Conservation (phyloP, 2,113 vertebrate genomes). For the Amia ocellicauda region DNA sequence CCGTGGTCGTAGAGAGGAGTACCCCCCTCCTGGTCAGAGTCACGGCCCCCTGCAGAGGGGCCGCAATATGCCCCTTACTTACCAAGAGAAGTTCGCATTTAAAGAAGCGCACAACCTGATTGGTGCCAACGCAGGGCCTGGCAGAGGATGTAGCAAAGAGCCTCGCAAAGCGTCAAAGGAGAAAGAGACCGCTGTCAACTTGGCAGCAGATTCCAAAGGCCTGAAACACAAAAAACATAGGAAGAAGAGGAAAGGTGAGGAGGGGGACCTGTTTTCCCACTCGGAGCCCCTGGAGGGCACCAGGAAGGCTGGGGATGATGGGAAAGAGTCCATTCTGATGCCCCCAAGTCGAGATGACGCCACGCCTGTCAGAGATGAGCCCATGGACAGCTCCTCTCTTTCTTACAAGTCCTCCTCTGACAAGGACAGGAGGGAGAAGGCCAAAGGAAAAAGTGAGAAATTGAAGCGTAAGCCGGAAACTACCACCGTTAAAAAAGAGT, state of each 20-base stretch:
- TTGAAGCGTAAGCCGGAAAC: constrained; percentile 74
- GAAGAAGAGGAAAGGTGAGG: constrained; percentile 84
- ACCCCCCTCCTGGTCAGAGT: constrained; percentile 57
- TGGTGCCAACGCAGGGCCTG: not conserved
- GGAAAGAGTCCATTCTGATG: constrained; percentile 61
- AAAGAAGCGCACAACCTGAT: constrained; percentile 64
- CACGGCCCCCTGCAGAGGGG: constrained; percentile 47
- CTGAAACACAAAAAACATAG: constrained; percentile 79
- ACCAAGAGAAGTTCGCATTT: constrained; percentile 61
- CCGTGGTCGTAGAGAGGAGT: constrained; percentile 63
- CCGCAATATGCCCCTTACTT: constrained; percentile 52
- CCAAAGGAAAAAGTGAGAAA: constrained; percentile 73
- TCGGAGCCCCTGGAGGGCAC: constrained; percentile 59
- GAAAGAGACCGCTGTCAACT: constrained; percentile 51
- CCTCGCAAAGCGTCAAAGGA: constrained; percentile 59
- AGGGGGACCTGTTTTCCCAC: constrained; percentile 64
- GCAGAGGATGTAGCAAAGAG: constrained; percentile 50
- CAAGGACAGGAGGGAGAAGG: constrained; percentile 74
- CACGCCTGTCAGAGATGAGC: constrained; percentile 92
- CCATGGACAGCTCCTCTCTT: constrained; percentile 83
- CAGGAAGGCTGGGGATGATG: constrained; percentile 65
- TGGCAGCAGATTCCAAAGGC: constrained; percentile 56
- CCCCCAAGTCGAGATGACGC: constrained; percentile 77
- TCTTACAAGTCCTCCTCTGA: constrained; percentile 69
- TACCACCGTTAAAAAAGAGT: constrained; percentile 71